Evolutionary conservation across 1,140 invertebrate genomes (phyloP).

Genomic region (Habropoda laboriosa): DNA sequence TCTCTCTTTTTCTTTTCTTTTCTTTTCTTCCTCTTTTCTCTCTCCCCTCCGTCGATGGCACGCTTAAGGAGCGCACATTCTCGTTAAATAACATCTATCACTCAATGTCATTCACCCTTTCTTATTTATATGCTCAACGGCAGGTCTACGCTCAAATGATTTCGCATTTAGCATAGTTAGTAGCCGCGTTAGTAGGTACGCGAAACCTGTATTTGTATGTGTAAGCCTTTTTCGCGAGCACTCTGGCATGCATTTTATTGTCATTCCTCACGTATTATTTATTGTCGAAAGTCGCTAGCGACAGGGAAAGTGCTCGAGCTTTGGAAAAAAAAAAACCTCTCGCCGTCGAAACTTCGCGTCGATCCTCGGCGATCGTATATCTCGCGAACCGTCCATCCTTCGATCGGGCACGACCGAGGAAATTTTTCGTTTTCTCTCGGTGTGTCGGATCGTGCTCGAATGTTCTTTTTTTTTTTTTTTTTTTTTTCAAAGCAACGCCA

Average conservation of each 20-base stretch:
- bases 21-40: too few species aligned
- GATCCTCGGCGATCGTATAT: too few species aligned
- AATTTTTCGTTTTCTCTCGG: too few species aligned
- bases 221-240: constrained; percentile 8
- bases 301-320: constrained; percentile 20
- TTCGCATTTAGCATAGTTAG: constrained; percentile 61
- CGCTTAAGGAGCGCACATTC: constrained; percentile 30
- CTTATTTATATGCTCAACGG: constrained; percentile 63
- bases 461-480: background rate
- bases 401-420: too few species aligned
- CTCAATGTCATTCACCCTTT: constrained; percentile 55
- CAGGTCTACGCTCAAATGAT: constrained; percentile 55
- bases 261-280: constrained; percentile 62
- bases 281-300: constrained; percentile 47
- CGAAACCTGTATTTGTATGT: constrained; percentile 23
- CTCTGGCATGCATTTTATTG: constrained; percentile 30
- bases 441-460: background rate
- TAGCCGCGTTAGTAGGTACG: constrained; percentile 36
- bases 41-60: background rate
- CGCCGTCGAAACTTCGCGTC: background rate
- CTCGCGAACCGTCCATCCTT: too few species aligned
- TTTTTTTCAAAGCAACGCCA: constrained; percentile 22
- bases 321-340: constrained; percentile 33
- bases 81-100: constrained; percentile 43
- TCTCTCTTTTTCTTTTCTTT: background rate